Percentiles rank a stretch among this genome's conserved stretches.
Evolutionary conservation across 2,888 invertebrate genomes (phyloP).

Genomic region (Harpagoxenus sublaevis): DNA sequence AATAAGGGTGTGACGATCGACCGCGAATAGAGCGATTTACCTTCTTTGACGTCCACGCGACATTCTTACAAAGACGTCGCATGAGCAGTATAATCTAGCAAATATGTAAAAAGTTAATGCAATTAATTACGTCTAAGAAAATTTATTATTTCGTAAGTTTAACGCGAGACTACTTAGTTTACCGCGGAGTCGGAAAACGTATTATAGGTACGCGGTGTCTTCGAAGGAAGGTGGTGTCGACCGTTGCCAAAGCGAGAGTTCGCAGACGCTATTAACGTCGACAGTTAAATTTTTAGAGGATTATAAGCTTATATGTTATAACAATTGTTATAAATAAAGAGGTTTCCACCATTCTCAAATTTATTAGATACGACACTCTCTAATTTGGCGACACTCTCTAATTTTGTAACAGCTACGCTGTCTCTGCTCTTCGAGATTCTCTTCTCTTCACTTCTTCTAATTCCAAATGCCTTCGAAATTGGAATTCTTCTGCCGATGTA

Average conservation of each 20-base stretch:
- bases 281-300: conserved; percentile 34
- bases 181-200: not conserved
- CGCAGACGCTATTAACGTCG: not conserved
- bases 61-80: conserved; percentile 1
- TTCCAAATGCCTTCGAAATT: not conserved
- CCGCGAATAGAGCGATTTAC: conserved; percentile 7
- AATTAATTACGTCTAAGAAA: conserved; percentile 34
- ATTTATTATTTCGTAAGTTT: conserved; percentile 46
- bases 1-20: conserved; percentile 31
- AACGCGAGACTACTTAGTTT: conserved; percentile 5
- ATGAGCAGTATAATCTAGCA: conserved; percentile 33
- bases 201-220: not conserved
- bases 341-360: conserved; percentile 9
- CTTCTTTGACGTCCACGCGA: conserved; percentile 16
- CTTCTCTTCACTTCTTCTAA: conserved; percentile 1
- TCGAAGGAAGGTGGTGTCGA: conserved; percentile 18
- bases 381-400: not conserved
- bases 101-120: conserved; percentile 34
- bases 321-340: conserved; percentile 42
- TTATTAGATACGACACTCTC: conserved; percentile 1
- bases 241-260: conserved; percentile 25
- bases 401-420: not conserved
- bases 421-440: not conserved
- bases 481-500: not conserved
- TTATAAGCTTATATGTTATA: conserved; percentile 31